Base-by-base conservation (phyloP, 2,797 vertebrate genomes). In the Malacoraja senta region DNA sequence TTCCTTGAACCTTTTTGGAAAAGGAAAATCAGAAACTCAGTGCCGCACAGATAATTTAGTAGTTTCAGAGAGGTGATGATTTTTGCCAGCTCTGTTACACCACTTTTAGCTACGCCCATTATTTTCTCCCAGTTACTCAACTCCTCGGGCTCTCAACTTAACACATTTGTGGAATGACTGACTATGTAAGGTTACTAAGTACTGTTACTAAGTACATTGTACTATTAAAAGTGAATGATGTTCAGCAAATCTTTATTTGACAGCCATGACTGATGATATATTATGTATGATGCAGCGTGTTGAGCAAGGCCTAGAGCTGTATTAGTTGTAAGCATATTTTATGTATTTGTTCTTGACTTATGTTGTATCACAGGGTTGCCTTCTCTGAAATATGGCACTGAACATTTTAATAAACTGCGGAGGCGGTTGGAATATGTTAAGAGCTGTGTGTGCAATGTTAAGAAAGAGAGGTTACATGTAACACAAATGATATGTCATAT, bases 281-380 rank as follows among this genome's bases (percentile, higher is more conserved):
- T 91, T 74, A 91, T 91, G 74, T 74, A 91, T 53, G 38, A 74
- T 74, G 71, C 24, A 24, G 21, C 21, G 74, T 35, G 53, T 53
- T 91, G 68, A 53, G 24, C 0, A 2, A 0, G 71, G 68, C 90
- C 32, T 44, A 29, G 21, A 91, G 90, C 35, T 91, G 19, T 91
- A 74, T 91, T 74, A 91, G 38, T 91, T 91, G 90, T 74, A 74
- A 74, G 71, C 38, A 91, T 91, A 74, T 74, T 74, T 91, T 91
- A 91, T 74, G 90, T 72, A 74, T 91, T 91, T 91, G 68, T 29
- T 74, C 71, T 91, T 74, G 90, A 91, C 90, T 72, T 74, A 74
- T 91, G 68, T 74, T 74, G 90, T 91, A 91, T 72, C 68, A 72
- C 35, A 29, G 38, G 4, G 38, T 1, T 74, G 68, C 35, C 74